Base-by-base conservation (phyloP, 1,140 invertebrate species). In the Ridgeia piscesae region DNA sequence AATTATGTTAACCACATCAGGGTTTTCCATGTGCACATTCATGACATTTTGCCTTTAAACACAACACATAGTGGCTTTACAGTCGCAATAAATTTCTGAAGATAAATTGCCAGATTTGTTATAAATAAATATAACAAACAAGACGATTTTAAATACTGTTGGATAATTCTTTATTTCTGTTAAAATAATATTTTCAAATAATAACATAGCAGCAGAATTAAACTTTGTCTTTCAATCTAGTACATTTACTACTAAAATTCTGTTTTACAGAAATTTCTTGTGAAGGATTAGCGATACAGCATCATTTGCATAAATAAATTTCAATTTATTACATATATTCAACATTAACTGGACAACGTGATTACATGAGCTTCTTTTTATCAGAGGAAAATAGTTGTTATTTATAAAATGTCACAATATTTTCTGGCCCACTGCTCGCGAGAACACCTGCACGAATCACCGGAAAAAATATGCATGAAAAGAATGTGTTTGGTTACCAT, bases 171-270 rank as follows among this genome's bases (percentile, higher is more conserved):
- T 90, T 90, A 42, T 42, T 34, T 34, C 9, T 42, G 17, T 90
- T 90, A 34, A 90, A 90, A 90, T 21, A 42, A 21, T 90, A 90
- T 90, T 31, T 33, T 14, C 89, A 90, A 90, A 31, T 33, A 90
- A 90, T 90, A 90, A 90, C 33, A 90, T 90, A 90, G 33, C 11
- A 6, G 17, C 89, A 77, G 14, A 0, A 77, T 90, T 90, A 27
- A 17, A 42, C 31, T 90, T 90, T 17, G 89, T 34, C 35, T 33
- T 21, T 17, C 33, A 34, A 31, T 6, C 35, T 11, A 90, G 34
- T 90, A 90, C 34, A 42, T 90, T 90, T 42, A 90, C 89, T 90
- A 21, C 34, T 33, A 34, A 33, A 34, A 90, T 33, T 8, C 9
- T 89, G 27, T 89, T 89, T 35, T 89, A 89, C 89, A 33, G 89